Percentiles rank a stretch among this genome's conserved stretches.
Conservation (phyloP, 2,888 invertebrate species). For the Pyrrhosoma nymphula region DNA sequence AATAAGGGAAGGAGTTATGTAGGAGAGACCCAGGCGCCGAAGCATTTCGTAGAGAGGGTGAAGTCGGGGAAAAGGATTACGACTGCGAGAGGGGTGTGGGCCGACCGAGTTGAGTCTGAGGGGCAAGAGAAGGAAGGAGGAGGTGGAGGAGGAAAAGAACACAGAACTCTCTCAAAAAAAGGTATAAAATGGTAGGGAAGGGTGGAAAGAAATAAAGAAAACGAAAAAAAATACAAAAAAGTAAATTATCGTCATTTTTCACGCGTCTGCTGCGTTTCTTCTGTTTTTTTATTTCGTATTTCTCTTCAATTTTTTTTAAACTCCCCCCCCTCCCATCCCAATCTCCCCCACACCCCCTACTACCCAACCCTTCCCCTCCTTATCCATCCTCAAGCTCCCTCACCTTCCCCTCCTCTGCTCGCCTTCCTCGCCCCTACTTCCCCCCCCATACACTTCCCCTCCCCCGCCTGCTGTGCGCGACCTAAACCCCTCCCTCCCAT, state of each 20-base stretch:
- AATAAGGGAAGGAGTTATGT: background rate
- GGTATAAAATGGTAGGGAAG: background rate
- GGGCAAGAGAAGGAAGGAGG: background rate
- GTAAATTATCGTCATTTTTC: constrained; percentile 66
- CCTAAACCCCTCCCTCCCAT: background rate
- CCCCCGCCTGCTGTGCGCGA: too few relatives aligned
- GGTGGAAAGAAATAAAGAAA: constrained; percentile 10
- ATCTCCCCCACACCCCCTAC: background rate
- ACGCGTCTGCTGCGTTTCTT: constrained; percentile 66
- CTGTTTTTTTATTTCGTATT: too few relatives aligned
- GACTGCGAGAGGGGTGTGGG: background rate
- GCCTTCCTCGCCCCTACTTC: background rate
- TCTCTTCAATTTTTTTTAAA: too few relatives aligned
- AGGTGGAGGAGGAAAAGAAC: constrained; percentile 47
- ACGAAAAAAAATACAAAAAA: constrained; percentile 42
- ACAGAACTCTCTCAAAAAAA: constrained; percentile 51
- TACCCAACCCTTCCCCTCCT: background rate
- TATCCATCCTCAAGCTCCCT: background rate
- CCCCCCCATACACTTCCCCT: background rate
- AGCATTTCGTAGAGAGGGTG: constrained; percentile 12
- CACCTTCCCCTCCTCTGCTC: background rate
- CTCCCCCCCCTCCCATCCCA: background rate
- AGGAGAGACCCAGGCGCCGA: background rate
- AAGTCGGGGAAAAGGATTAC: background rate
- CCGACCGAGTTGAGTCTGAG: background rate